These are phyloP conservation scores for Strigamia maritima DNA, from an alignment of 2,888 invertebrate genomes.

Conservation along the genomic window DNA sequence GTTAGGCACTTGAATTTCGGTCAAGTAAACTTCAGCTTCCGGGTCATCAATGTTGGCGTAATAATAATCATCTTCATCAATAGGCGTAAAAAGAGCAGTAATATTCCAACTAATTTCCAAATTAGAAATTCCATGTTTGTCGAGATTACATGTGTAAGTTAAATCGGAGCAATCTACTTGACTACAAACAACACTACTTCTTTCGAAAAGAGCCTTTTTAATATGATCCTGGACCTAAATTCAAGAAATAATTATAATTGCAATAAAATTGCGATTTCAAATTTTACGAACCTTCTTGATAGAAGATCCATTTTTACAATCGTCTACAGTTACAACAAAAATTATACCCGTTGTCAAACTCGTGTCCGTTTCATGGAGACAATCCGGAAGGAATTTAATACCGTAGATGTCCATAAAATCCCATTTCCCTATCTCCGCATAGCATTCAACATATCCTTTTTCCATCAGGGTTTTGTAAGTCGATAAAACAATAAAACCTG, in stretches of 20 bases:
- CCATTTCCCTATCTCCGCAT: not conserved
- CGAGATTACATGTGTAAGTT: not conserved
- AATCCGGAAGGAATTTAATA: not conserved
- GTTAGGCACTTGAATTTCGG: conserved; percentile 13
- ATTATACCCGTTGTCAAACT: not conserved
- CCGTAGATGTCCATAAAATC: not conserved
- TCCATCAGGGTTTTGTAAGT: not conserved
- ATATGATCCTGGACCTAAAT: not conserved
- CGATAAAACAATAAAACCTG: not conserved
- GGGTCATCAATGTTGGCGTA: not conserved
- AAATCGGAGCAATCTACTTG: conserved; percentile 22
- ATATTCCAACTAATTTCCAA: conserved; percentile 36
- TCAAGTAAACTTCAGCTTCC: not conserved
- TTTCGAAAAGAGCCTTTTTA: not conserved
- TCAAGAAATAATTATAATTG: not conserved
- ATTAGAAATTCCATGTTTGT: not conserved
- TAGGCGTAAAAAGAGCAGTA: not conserved
- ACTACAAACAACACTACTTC: not conserved
- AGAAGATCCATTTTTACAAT: not conserved
- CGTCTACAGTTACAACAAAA: not conserved
- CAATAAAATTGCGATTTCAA: not conserved
- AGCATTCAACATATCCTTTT: not conserved
- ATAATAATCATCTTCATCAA: not conserved
- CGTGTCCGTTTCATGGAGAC: not conserved
- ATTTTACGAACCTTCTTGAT: not conserved